Base-by-base conservation (phyloP, 2,888 invertebrate genomes). In the Xestia c-nigrum region DNA sequence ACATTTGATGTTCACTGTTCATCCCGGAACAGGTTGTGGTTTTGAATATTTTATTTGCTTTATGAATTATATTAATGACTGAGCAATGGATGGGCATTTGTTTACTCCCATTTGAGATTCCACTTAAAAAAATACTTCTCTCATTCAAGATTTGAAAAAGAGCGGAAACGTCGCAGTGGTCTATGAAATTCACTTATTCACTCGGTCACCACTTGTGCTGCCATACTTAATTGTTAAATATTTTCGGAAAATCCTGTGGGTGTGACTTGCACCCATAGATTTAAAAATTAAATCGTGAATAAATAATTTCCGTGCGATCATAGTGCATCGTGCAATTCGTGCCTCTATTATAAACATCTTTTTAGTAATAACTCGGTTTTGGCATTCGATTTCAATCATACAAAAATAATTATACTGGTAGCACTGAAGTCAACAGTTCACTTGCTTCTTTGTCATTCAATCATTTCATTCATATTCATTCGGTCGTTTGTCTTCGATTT, bases 401-500 rank as follows among this genome's bases (percentile, higher is more conserved):
- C 7, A 57, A 24, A 55, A 55, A n/a, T 55, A 31, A 31, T 31
- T 31, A 31, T 9, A 19, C 31, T 31, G 59, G 31, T 31, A 31
- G 19, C 31, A 59, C 59, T 59, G 3, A 19, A 31, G 16, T 31
- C 59, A 31, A 31, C 31, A 57, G 57, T 14, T 9, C 52, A 21
- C 24, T 57, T 24, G 5, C 16, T 3, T 16, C 19, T 9, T 61
- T n/a, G n/a, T 61, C 59, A 64, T 81, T 79, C 85, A 47, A 74
- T 83, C 80, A 31, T 31, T 87, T 67, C 21, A 21, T 87, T 67
- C 21, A 21, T 43, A 10, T 46, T 74, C 78, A 65, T 81, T 81
- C 81, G 57, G 38, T 76, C 83, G 77, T 72, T 85, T 87, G 80
- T 81, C 79, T 91, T 91, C 91, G 92, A 91, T 91, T 91, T 91